Percentiles rank a stretch among this genome's conserved stretches.
These are phyloP conservation scores for Phocides pigmalion DNA, from an alignment of 1,140 invertebrate genomes.

Conservation along the genomic window DNA sequence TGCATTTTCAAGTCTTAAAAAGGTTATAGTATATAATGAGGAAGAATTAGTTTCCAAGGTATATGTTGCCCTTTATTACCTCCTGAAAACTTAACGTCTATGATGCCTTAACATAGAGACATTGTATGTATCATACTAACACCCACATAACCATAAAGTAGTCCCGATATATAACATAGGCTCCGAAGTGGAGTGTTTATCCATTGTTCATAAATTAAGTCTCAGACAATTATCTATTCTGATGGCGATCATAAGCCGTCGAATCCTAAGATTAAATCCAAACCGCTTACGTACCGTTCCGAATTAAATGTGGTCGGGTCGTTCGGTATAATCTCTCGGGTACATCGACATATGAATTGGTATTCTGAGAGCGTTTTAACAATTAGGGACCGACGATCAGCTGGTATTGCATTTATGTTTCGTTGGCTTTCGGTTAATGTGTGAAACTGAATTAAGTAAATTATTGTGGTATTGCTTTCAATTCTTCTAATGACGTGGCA, in stretches of 20 bases:
- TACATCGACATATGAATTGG: constrained; percentile 19
- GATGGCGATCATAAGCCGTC: constrained; percentile 15
- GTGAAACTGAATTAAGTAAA: not conserved
- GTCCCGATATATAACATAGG: no score
- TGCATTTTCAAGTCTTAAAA: no score
- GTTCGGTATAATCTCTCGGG: constrained; percentile 22
- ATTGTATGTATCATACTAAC: no score
- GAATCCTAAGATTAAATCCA: constrained; percentile 18
- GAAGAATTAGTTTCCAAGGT: no score
- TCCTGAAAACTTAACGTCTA: no score
- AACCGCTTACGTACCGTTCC: constrained; percentile 13
- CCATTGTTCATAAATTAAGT: constrained; percentile 6
- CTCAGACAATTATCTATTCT: constrained; percentile 12
- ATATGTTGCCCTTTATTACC: no score
- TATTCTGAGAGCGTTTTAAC: constrained; percentile 1
- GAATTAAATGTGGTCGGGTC: constrained; percentile 19
- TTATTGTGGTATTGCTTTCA: not conserved
- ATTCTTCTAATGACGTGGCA: not conserved
- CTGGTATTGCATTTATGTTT: not conserved
- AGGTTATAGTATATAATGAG: no score
- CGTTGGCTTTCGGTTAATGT: not conserved
- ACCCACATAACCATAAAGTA: no score
- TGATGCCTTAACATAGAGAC: no score
- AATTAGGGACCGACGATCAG: not conserved
- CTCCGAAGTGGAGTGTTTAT: not conserved